Evolutionary conservation across 53 echinoderm and acorn worm species (phyloP).

Genomic region (Zoroaster sp.): DNA sequence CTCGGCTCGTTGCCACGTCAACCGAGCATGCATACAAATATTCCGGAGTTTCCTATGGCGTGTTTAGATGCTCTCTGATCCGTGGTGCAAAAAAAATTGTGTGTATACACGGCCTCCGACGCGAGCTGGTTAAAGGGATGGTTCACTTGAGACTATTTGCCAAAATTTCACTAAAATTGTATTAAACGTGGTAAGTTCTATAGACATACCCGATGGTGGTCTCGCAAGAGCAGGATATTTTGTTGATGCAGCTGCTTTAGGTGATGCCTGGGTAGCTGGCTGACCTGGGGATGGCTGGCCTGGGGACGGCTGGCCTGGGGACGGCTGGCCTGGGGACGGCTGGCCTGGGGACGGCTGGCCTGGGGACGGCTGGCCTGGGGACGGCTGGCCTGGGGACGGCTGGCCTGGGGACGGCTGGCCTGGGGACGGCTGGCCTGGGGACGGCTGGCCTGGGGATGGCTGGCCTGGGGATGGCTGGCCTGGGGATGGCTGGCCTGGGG

Average conservation of each 20-base stretch:
- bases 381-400: conserved; percentile 11
- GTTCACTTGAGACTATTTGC: neutral
- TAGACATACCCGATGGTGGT: conserved; percentile 47
- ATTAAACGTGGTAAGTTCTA: no score
- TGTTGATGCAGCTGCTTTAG: neutral
- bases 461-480: conserved; percentile 51
- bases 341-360: conserved; percentile 14
- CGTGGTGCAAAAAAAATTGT: no score
- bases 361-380: conserved; percentile 2
- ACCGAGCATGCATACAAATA: no score
- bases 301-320: conserved; percentile 51
- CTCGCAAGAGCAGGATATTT: conserved; percentile 48
- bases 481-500: conserved; percentile 34
- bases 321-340: conserved; percentile 22
- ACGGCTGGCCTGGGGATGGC: conserved; percentile 27
- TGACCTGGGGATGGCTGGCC: conserved; percentile 33
- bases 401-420: conserved; percentile 23
- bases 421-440: conserved; percentile 12
- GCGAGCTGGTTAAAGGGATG: no score
- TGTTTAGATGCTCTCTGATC: no score
- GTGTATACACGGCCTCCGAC: no score
- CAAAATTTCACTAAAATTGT: neutral
- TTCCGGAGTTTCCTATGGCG: no score
- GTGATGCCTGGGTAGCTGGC: neutral
- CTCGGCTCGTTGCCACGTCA: no score